A percentile compares a stretch with the other conserved stretches of the same genome.
These are phyloP conservation scores for Prinia subflava DNA, from an alignment of 2,113 vertebrate species.

Conservation along the genomic window DNA sequence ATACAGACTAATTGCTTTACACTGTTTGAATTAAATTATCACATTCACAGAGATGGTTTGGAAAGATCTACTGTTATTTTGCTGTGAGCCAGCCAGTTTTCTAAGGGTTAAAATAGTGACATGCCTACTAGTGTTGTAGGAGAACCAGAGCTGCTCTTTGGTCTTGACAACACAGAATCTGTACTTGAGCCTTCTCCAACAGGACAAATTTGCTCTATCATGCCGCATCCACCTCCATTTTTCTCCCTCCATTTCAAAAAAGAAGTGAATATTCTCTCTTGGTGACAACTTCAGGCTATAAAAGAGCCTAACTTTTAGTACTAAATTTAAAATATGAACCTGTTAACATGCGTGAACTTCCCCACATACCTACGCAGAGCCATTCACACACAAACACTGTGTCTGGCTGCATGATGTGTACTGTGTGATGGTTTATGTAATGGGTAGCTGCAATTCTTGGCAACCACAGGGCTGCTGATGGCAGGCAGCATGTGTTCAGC, in stretches of 20 bases:
- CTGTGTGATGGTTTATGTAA: slow-evolving; percentile 18
- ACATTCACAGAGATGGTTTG: not conserved
- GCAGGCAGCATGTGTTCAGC: not conserved
- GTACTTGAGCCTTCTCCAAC: not conserved
- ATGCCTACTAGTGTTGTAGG: not conserved
- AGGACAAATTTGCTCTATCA: not conserved
- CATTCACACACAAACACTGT: slow-evolving; percentile 6
- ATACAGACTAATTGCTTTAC: not conserved
- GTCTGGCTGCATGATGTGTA: slow-evolving; percentile 30
- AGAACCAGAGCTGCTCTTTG: not conserved
- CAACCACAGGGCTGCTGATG: not conserved
- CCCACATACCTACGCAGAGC: slow-evolving; percentile 5
- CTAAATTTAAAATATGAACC: slow-evolving; percentile 19
- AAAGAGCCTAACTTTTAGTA: not conserved
- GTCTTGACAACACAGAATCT: not conserved
- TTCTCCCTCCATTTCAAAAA: not conserved
- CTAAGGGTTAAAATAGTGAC: not conserved
- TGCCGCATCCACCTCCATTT: not conserved
- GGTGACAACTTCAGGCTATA: not conserved
- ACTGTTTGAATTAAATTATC: not conserved
- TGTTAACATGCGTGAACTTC: slow-evolving; percentile 25
- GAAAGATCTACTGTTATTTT: not conserved
- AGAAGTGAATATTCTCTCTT: not conserved
- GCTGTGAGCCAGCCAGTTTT: not conserved
- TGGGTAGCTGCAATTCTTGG: not conserved